Evolutionary conservation across 2,888 invertebrate genomes (phyloP).

Genomic region (Zonitis immaculata): DNA sequence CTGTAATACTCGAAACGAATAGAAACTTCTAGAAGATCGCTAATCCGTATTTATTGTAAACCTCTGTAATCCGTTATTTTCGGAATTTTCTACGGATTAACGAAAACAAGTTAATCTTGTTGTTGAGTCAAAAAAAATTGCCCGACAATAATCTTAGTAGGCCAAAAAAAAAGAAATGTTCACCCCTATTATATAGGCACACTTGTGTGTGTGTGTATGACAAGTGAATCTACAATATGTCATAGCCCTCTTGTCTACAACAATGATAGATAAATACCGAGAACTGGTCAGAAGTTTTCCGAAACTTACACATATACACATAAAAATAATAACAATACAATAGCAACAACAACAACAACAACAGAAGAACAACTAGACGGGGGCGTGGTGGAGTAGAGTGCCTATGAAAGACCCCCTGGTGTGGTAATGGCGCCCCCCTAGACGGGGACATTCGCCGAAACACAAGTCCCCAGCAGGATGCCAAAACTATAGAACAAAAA

Average conservation of each 20-base stretch:
- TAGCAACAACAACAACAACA: conserved; percentile 9
- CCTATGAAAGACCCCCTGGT: conserved; percentile 36
- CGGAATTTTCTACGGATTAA: no score
- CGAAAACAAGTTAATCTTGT: no score
- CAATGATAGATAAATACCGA: background rate
- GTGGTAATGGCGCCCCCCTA: conserved; percentile 45
- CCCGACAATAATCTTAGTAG: no score
- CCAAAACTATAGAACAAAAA: conserved; percentile 4
- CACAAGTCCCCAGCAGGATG: conserved; percentile 35
- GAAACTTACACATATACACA: background rate
- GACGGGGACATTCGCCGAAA: conserved; percentile 42
- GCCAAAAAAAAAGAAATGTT: no score
- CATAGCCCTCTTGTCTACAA: background rate
- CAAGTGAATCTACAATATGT: background rate
- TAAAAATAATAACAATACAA: background rate
- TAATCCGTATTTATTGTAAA: no score
- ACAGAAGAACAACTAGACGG: conserved; percentile 33
- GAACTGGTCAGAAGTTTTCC: conserved; percentile 1
- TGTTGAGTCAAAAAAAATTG: no score
- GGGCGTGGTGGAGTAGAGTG: conserved; percentile 36
- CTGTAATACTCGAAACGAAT: no score
- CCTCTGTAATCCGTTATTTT: no score
- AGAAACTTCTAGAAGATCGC: no score
- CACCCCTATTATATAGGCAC: no score
- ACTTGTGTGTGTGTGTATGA: no score